Conservation (phyloP, 2,797 vertebrate species). For the Triplophysa bombifrons region DNA sequence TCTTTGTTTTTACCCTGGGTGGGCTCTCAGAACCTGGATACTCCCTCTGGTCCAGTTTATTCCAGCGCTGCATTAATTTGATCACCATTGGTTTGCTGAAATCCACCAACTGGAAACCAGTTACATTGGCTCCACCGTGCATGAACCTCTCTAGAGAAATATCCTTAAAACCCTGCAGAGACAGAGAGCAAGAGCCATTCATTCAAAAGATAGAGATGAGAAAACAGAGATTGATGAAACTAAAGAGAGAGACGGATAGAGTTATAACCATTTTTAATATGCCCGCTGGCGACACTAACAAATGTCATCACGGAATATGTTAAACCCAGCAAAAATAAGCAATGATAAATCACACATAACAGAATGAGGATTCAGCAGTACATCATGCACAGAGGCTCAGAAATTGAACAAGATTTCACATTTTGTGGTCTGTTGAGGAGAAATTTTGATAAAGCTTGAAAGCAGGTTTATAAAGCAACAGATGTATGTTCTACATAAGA, state of each 20-base stretch:
- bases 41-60: slow-evolving; percentile 97
- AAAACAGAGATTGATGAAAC: neutral
- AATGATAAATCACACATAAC: slow-evolving; percentile 1
- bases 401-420: slow-evolving; percentile 11
- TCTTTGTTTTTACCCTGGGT: slow-evolving; percentile 84
- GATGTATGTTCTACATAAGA: neutral
- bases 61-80: slow-evolving; percentile 98
- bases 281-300: slow-evolving; percentile 18
- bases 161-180: slow-evolving; percentile 93
- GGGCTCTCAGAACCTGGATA: slow-evolving; percentile 96
- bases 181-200: slow-evolving; percentile 5
- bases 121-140: slow-evolving; percentile 97
- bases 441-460: neutral
- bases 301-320: neutral
- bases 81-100: slow-evolving; percentile 94
- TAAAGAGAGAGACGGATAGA: slow-evolving; percentile 6
- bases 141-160: slow-evolving; percentile 98
- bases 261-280: slow-evolving; percentile 19
- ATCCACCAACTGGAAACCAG: slow-evolving; percentile 97
- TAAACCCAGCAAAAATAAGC: slow-evolving; percentile 6
- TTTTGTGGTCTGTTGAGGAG: neutral
- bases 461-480: neutral
- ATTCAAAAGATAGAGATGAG: neutral
- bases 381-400: slow-evolving; percentile 6
- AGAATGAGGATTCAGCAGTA: slow-evolving; percentile 4